These are phyloP conservation scores for Dendroctonus valens DNA, from an alignment of 1,140 invertebrate species.

Conservation along the genomic window DNA sequence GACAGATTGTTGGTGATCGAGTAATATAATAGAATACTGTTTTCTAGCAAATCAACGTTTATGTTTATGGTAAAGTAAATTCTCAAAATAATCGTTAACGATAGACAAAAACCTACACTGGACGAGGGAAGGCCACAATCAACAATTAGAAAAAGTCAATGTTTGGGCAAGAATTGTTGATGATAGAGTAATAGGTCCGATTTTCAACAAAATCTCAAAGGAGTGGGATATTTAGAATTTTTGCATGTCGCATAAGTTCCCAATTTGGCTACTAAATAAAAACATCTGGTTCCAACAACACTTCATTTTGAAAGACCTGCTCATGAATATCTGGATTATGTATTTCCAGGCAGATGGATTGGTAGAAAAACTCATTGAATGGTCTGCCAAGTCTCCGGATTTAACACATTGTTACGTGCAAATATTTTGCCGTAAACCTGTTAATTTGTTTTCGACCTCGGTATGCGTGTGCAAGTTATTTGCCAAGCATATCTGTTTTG, in stretches of 20 bases:
- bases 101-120: neutral
- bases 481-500: too few relatives aligned
- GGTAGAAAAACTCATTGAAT: constrained; percentile 1
- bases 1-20: too few relatives aligned
- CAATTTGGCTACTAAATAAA: neutral
- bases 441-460: too few relatives aligned
- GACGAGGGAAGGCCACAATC: neutral
- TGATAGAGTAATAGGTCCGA: neutral
- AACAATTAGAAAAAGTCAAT: constrained; percentile 2
- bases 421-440: too few relatives aligned
- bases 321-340: neutral
- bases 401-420: too few relatives aligned
- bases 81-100: neutral
- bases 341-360: constrained; percentile 5
- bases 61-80: too few relatives aligned
- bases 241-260: neutral
- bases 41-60: constrained; percentile 3
- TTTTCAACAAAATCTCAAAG: too few relatives aligned
- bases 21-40: too few relatives aligned
- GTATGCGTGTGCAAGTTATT: too few relatives aligned
- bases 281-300: neutral
- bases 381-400: neutral
- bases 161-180: constrained; percentile 1
- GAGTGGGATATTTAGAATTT: constrained; percentile 1
- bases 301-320: constrained; percentile 4